A percentile compares a stretch with the other conserved stretches of the same genome.
Conservation (phyloP, 2,113 vertebrate species). For the Enhydra lutris region DNA sequence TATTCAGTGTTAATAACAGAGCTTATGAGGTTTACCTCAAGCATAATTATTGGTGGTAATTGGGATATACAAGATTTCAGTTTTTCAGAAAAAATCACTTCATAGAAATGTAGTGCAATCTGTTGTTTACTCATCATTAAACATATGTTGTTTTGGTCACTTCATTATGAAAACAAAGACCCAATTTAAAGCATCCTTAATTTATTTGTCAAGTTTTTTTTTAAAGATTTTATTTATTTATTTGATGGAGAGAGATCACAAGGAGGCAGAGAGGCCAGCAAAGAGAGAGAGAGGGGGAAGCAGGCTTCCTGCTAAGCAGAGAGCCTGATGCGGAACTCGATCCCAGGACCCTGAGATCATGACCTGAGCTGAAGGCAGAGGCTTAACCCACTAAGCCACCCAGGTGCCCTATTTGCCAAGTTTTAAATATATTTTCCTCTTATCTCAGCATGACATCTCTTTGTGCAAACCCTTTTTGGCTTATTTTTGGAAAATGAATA, state of each 20-base stretch:
- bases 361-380: too few species aligned
- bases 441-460: background rate
- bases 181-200: background rate
- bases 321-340: too few species aligned
- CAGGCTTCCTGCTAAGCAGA: too few species aligned
- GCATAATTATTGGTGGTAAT: constrained; percentile 15
- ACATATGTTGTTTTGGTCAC: constrained; percentile 45
- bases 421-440: background rate
- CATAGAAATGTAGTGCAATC: constrained; percentile 25
- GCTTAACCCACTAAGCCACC: too few species aligned
- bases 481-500: constrained; percentile 12
- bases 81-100: constrained; percentile 17
- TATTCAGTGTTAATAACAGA: background rate
- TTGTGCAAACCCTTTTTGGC: background rate
- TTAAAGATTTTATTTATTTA: too few species aligned
- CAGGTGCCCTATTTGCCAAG: background rate
- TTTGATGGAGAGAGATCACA: too few species aligned
- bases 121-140: constrained; percentile 46
- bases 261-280: too few species aligned
- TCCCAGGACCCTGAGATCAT: too few species aligned
- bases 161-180: background rate
- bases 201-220: constrained; percentile 4
- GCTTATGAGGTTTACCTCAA: constrained; percentile 1
- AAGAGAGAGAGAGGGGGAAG: too few species aligned
- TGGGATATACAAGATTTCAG: background rate